Conservation (phyloP, 2,888 invertebrate genomes). For the Pediacus dermestoides region DNA sequence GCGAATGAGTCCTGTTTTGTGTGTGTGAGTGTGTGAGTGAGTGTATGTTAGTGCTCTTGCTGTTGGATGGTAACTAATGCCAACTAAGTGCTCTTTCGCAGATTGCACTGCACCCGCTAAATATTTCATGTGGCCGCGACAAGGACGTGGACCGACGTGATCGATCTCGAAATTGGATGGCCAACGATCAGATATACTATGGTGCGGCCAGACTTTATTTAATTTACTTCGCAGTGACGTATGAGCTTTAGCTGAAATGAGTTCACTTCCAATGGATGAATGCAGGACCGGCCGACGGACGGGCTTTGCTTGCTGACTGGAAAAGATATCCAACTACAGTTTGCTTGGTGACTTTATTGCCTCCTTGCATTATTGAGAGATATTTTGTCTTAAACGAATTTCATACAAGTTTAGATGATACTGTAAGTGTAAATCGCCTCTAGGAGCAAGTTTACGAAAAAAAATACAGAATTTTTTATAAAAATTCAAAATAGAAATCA, state of each 20-base stretch:
- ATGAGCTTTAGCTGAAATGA: slow-evolving; percentile 45
- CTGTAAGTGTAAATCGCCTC: too few relatives aligned
- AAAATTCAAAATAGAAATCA: too few relatives aligned
- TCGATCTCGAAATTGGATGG: slow-evolving; percentile 45
- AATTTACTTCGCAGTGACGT: slow-evolving; percentile 46
- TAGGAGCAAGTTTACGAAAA: too few relatives aligned
- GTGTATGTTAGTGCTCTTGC: slow-evolving; percentile 29
- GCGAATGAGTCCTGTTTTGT: slow-evolving; percentile 44
- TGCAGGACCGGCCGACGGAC: slow-evolving; percentile 4
- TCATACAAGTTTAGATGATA: too few relatives aligned
- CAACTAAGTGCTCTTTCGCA: slow-evolving; percentile 48
- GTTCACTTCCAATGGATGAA: slow-evolving; percentile 38
- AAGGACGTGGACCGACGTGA: slow-evolving; percentile 34
- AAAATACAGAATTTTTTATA: too few relatives aligned
- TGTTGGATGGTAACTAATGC: slow-evolving; percentile 43
- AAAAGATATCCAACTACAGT: too few relatives aligned
- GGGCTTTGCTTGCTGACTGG: too few relatives aligned
- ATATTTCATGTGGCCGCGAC: slow-evolving; percentile 44
- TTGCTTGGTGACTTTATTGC: too few relatives aligned
- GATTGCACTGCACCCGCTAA: slow-evolving; percentile 47
- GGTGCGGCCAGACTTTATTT: slow-evolving; percentile 43
- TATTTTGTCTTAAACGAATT: too few relatives aligned
- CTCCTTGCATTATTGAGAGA: too few relatives aligned
- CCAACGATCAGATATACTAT: slow-evolving; percentile 43
- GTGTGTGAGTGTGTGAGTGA: slow-evolving; percentile 34